Base-by-base conservation (phyloP, 2,888 invertebrate species). In the Drosophila trichaetosa region DNA sequence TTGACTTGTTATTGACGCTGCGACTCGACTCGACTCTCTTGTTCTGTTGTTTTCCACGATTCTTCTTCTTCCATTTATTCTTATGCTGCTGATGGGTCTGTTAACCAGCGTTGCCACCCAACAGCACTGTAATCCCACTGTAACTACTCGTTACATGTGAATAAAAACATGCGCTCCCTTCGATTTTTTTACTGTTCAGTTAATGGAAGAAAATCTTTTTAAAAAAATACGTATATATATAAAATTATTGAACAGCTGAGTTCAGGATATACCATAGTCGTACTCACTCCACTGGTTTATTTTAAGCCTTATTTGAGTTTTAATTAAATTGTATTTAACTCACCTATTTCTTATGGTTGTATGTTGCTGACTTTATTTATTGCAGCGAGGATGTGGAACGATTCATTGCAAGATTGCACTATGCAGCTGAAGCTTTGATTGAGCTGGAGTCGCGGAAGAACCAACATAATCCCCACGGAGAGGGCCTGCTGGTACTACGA, bases 381-480 rank as follows among this genome's bases (percentile, higher is more conserved):
- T 24, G 13, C n/a, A 79, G 79, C 94, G 99, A 99, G 94, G 99
- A 99, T 93, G 99, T 99, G 88, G 99, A 99, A 94, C 97, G 99
- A 92, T 99, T 99, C 93, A 99, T 99, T 74, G 98, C 98, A 2
- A 95, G 99, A 73, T 95, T 99, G 54, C 99, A 99, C 91, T 98
- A 99, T 93, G 98, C 99, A 2, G 98, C 98, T 0, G 98, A 99
- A 13, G 99, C 99, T 1, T 96, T 97, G 63, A 94, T 97, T 57
- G 99, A 99, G 93, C 94, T 99, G 59, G 98, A 99, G 92, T 94
- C 97, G 66, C 95, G 98, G 33, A 94, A 97, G 82, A 95, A 95
- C 24, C 93, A 93, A 70, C 93, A 95, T 80, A 93, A 92, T 72
- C 96, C 96, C 74, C 95, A 96, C 83, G 97, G 97, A 42, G 98